Evolutionary conservation across 2,797 vertebrate species (phyloP).

Genomic region (Rhinophrynus dorsalis): DNA sequence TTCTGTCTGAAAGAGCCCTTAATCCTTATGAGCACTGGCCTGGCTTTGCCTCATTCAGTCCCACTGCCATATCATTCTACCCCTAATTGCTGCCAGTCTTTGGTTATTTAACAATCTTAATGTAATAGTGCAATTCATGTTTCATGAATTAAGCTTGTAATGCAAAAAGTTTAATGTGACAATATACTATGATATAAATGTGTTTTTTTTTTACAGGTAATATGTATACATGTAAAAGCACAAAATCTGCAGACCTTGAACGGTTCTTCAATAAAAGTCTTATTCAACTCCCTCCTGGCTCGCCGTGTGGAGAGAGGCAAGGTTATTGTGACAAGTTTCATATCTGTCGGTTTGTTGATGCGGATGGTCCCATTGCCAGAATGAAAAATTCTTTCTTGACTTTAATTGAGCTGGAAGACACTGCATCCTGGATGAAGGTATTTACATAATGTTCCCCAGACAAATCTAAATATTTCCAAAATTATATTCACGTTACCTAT

Average conservation of each 20-base stretch:
- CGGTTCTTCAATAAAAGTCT: slow-evolving; percentile 62
- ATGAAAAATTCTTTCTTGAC: slow-evolving; percentile 75
- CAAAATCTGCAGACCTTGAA: slow-evolving; percentile 66
- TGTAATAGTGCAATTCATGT: no score
- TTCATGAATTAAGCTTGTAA: no score
- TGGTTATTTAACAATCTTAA: no score
- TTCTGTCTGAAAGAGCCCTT: no score
- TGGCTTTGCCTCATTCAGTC: no score
- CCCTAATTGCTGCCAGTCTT: no score
- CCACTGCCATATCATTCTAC: no score
- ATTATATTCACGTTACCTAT: no score
- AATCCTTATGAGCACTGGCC: no score
- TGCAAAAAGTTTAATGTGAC: neutral
- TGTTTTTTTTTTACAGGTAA: slow-evolving; percentile 54
- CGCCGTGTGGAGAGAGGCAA: slow-evolving; percentile 68
- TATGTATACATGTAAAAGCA: slow-evolving; percentile 71
- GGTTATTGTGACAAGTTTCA: slow-evolving; percentile 79
- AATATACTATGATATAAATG: neutral
- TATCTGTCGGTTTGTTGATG: slow-evolving; percentile 73
- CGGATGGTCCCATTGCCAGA: slow-evolving; percentile 76
- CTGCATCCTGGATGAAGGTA: slow-evolving; percentile 76
- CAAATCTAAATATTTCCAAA: no score
- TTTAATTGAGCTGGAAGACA: slow-evolving; percentile 67
- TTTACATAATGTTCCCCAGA: neutral
- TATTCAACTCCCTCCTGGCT: slow-evolving; percentile 64